Evolutionary conservation across 2,888 invertebrate species (phyloP).

Genomic region (Tortricodes alternella): DNA sequence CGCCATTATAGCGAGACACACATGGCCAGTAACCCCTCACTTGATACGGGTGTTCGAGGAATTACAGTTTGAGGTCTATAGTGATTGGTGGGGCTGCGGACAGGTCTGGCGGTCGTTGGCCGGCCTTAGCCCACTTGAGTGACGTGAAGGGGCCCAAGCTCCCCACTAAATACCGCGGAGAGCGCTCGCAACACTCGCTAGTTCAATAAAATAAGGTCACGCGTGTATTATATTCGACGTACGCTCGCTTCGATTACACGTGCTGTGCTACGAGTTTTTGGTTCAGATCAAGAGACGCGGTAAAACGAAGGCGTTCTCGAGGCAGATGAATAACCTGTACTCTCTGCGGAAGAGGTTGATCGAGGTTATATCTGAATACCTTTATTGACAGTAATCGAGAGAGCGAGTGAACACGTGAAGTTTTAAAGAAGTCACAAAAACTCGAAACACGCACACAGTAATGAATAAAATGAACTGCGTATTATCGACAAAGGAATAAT

Average conservation of each 20-base stretch:
- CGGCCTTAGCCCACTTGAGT: conserved; percentile 79
- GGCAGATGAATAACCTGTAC: too few relatives aligned
- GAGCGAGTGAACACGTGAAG: neutral
- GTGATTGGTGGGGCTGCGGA: conserved; percentile 45
- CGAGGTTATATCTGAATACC: too few relatives aligned
- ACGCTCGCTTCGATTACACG: conserved; percentile 6
- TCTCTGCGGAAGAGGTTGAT: too few relatives aligned
- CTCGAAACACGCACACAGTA: neutral
- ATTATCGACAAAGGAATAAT: too few relatives aligned
- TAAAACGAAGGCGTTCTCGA: neutral
- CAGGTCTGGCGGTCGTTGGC: conserved; percentile 62
- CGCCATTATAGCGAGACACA: conserved; percentile 47
- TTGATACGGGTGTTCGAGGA: conserved; percentile 33
- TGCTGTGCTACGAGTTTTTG: neutral
- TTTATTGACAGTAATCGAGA: too few relatives aligned
- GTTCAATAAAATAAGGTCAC: conserved; percentile 61
- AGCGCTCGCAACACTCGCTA: conserved; percentile 48
- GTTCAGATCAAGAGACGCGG: neutral
- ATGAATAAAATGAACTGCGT: neutral
- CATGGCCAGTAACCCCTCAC: conserved; percentile 30
- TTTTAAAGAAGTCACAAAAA: neutral
- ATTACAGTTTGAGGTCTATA: conserved; percentile 44
- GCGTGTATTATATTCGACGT: conserved; percentile 30
- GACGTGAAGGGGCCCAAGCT: conserved; percentile 71
- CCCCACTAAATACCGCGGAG: conserved; percentile 56